These are phyloP conservation scores for Falco peregrinus DNA, from an alignment of 2,797 vertebrate species.

Conservation along the genomic window DNA sequence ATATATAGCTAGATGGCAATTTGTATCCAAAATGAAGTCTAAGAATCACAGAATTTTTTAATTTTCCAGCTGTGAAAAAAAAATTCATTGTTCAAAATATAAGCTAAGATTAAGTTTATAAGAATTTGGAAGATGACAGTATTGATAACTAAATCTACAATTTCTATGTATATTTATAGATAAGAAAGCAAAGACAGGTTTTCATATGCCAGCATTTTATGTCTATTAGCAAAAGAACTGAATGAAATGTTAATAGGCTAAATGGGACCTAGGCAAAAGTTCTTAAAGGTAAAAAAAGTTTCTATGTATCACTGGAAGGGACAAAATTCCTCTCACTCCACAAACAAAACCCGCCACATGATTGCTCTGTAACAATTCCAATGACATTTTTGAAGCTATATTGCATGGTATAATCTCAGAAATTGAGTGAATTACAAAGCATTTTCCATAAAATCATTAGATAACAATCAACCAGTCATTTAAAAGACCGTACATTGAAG, in stretches of 20 bases:
- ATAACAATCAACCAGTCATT: not conserved
- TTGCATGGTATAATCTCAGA: not conserved
- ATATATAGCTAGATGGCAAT: not conserved
- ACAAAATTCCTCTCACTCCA: not conserved
- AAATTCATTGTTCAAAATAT: not conserved
- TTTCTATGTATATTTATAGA: not conserved
- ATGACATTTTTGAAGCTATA: not conserved
- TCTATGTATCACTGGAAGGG: not conserved
- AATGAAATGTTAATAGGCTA: not conserved
- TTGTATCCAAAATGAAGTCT: constrained; percentile 32
- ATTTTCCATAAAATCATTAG: not conserved
- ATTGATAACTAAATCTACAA: not conserved
- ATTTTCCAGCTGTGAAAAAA: not conserved
- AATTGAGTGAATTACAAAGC: not conserved
- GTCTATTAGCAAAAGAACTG: not conserved
- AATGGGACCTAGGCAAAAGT: not conserved
- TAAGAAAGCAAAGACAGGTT: not conserved
- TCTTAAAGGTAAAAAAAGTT: not conserved
- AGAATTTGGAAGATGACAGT: not conserved
- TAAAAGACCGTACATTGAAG: not conserved
- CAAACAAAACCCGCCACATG: not conserved
- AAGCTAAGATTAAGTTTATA: not conserved
- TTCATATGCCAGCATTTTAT: not conserved
- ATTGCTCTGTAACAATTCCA: not conserved
- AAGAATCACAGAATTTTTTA: not conserved